Base-by-base conservation (phyloP, 2,888 invertebrate species). In the Drosophila atroscutellata region DNA sequence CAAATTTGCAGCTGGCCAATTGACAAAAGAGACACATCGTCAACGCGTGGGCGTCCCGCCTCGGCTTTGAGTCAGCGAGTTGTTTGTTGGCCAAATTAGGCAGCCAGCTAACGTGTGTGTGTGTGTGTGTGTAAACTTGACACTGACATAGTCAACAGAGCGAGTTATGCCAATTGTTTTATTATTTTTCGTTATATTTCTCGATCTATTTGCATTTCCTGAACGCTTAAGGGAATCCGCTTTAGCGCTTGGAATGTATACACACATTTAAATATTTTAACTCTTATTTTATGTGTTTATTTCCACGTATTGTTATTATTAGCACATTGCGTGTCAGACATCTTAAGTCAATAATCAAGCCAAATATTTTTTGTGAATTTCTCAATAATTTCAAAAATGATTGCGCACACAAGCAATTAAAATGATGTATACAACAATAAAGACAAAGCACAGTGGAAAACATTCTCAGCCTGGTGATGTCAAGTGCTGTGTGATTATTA, bases 111-210 rank as follows among this genome's bases (percentile, higher is more conserved):
- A 77, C 71, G 71, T 37, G 63, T 42, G 60, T 26, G n/a, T n/a
- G 60, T 26, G n/a, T n/a, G n/a, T n/a, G 26, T 50, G 39, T 65
- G 59, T 72, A 79, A 86, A 81, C 86, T 85, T 89, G 86, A 81
- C 88, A 81, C 81, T 88, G 85, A 75, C 80, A 74, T 34, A 58
- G 62, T 50, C 56, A 58, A 68, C 63, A 34, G 45, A 63, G 52
- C 72, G 52, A 28, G 56, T 55, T 65, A 47, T 45, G 51, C 20
- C 56, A 68, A 62, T 34, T 67, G 59, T 51, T 39, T 34, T 13
- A 1, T 24, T 13, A 24, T 26, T 36, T 18, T 7, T n/a, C 24
- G 24, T 8, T 36, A 42, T 49, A 20, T 59, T 47, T 11, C 20
- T 9, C n/a, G 24, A 24, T 60, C n/a, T 64, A 52, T 69, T 77